Evolutionary conservation across 2,113 vertebrate genomes (phyloP), one percentile per base, ranked within the genome.

Genomic region (Tenebrosternarchus preto): DNA sequence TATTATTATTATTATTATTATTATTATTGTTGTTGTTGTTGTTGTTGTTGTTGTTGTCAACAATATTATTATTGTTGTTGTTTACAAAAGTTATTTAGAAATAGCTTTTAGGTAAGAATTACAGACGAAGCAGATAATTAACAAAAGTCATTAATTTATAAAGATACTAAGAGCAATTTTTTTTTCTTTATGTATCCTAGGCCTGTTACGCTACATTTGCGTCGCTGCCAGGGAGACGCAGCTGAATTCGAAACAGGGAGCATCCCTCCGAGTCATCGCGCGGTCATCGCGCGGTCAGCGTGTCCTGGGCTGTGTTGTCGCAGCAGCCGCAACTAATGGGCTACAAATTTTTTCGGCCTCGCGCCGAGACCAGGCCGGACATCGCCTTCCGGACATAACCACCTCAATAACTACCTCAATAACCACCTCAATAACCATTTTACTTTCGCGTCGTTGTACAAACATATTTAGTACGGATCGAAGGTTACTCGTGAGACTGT

Each of bases 251-350:
- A 85, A 72, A 81, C 27, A 84, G 82, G 63, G 84, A 83, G 86
- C 82, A 76, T 76, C 83, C 36, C 50, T 17, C 5, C 53, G 82
- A 90, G 88, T 93, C 90, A 92, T 5, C 4, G 79, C 50, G 33
- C 82, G 90, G 89, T 90, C 90, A 92, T 5, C 4, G 79, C 50
- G 33, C 82, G 90, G 89, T 90, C 90, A 92, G 63, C 72, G 81
- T 36, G 27, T 22, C 9, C 67, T 19, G 55, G 76, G 27, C 76
- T 85, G 86, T 89, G 88, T 90, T 91, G 89, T 86, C 86, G 68
- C 74, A 80, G 88, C 90, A 90, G 89, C 85, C 86, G 68, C 74
- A 80, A 83, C 76, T 83, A 77, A 83, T 50, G 11, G 43, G 43
- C 1, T 90, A 86, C 85, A 86, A 61, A 82, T 31, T 39, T 36